Evolutionary conservation across 2,113 vertebrate genomes (phyloP).

Genomic region (Platysternon megacephalum): DNA sequence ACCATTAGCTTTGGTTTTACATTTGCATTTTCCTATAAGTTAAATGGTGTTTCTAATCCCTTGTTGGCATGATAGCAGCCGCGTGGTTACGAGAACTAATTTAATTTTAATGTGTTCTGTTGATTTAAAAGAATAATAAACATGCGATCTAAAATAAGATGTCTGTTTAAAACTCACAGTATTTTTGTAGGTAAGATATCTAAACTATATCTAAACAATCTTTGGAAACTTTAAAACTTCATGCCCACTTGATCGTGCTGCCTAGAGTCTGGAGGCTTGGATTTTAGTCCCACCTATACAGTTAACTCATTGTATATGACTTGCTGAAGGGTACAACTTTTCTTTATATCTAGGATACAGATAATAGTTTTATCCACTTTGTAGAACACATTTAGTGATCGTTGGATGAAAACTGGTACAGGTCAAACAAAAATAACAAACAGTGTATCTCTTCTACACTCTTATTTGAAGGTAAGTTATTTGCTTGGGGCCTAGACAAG

Average conservation of each 20-base stretch:
- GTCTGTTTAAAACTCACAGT: not conserved
- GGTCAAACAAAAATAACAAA: not conserved
- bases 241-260: rapidly evolving
- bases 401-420: not conserved
- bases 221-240: not conserved
- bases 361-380: not conserved
- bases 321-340: not conserved
- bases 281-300: not conserved
- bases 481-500: not conserved
- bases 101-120: not conserved
- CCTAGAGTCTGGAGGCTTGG: not conserved
- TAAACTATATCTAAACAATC: not conserved
- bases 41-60: not conserved
- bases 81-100: not conserved
- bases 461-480: not conserved
- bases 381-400: not conserved
- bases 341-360: not conserved
- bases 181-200: not conserved
- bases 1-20: not conserved
- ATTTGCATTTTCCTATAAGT: not conserved
- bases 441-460: not conserved
- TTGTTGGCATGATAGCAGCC: rapidly evolving
- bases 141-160: not conserved
- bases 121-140: not conserved
- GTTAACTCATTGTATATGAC: not conserved